phyloP scores from a whole-genome alignment of 1,140 invertebrate genomes.

The Drosophila varians region DNA sequence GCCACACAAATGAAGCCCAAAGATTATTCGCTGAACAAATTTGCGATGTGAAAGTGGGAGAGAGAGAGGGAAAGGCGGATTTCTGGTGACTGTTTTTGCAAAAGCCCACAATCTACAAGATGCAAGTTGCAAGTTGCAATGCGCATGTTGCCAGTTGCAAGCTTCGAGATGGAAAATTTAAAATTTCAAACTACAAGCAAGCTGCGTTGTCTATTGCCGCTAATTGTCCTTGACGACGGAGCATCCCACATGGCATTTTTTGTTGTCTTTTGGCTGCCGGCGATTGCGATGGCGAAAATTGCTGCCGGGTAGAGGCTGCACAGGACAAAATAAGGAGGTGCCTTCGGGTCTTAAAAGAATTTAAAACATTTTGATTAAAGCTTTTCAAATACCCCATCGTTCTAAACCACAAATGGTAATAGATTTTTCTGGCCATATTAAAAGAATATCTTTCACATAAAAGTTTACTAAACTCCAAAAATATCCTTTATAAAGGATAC shows the following conservation, averaged over 20 bases:
- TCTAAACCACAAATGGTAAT: too few relatives aligned
- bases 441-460: background rate
- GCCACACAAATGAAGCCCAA: constrained; percentile 45
- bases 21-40: constrained; percentile 71
- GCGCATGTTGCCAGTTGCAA: constrained; percentile 6
- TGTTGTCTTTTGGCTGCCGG: constrained; percentile 26
- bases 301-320: constrained; percentile 61
- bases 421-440: too few relatives aligned
- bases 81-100: constrained; percentile 30
- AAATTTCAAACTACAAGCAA: constrained; percentile 11
- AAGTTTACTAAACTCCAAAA: background rate
- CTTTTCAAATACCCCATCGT: too few relatives aligned
- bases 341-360: too few relatives aligned
- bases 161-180: constrained; percentile 9
- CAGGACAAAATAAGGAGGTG: constrained; percentile 9
- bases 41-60: constrained; percentile 67
- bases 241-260: constrained; percentile 74
- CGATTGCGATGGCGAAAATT: constrained; percentile 54
- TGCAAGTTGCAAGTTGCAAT: constrained; percentile 1
- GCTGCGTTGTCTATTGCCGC: constrained; percentile 60
- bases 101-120: background rate
- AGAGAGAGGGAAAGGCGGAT: constrained; percentile 17
- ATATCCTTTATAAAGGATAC: background rate
- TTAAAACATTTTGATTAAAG: too few relatives aligned
- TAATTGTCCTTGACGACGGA: constrained; percentile 76